Conservation (phyloP, 2,797 vertebrate species). For the Eptatretus atami region DNA sequence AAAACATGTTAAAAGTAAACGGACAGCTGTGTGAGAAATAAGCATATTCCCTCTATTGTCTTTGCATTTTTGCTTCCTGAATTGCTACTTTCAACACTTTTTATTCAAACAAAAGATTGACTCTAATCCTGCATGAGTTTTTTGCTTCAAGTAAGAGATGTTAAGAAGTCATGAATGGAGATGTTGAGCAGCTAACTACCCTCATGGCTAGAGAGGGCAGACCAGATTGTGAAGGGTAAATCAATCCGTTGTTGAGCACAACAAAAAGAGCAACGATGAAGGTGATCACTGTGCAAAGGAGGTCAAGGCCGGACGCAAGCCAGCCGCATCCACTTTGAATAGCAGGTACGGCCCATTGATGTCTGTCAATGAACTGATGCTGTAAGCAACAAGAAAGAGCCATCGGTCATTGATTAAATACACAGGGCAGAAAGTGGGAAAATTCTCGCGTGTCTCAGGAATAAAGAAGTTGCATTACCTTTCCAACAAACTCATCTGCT, state of each 20-base stretch:
- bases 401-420: too few species aligned
- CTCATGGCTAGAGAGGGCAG: constrained; percentile 70
- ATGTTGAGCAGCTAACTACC: constrained; percentile 15
- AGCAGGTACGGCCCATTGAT: constrained; percentile 46
- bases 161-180: neutral
- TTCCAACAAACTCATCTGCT: constrained; percentile 35
- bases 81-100: too few species aligned
- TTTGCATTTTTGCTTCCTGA: too few species aligned
- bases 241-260: constrained; percentile 49
- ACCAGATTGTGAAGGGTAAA: constrained; percentile 42
- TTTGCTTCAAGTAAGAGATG: neutral
- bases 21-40: too few species aligned
- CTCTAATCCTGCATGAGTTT: too few species aligned
- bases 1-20: too few species aligned
- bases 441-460: neutral
- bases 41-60: too few species aligned
- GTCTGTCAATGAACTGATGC: constrained; percentile 49
- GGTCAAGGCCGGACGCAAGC: constrained; percentile 45
- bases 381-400: constrained; percentile 12
- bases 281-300: constrained; percentile 53
- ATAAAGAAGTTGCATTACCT: constrained; percentile 20
- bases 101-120: too few species aligned
- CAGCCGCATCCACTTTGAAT: constrained; percentile 58
- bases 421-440: too few species aligned
- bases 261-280: constrained; percentile 52